phyloP scores from a whole-genome alignment of 2,113 vertebrate species.

The Petromus typicus region DNA sequence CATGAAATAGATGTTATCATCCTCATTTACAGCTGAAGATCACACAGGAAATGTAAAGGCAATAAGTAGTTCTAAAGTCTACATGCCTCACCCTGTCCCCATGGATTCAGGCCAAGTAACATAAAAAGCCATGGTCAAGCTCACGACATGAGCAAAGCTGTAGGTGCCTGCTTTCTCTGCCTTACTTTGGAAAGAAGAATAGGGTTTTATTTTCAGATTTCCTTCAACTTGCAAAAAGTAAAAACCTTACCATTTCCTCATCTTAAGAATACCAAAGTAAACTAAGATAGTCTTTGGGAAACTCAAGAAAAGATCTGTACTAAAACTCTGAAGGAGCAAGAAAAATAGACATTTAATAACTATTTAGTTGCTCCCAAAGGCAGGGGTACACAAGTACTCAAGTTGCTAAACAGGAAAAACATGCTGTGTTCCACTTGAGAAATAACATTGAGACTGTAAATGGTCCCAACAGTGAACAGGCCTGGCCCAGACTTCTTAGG shows the following conservation, averaged over 20 bases:
- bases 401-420: neutral
- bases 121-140: neutral
- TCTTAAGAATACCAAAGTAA: conserved; percentile 13
- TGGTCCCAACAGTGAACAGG: neutral
- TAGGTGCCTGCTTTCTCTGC: neutral
- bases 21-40: conserved; percentile 6
- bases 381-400: neutral
- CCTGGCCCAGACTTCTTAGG: neutral
- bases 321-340: neutral
- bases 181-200: neutral
- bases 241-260: neutral
- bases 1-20: neutral
- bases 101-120: conserved; percentile 21
- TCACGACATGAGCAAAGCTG: neutral
- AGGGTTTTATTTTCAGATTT: conserved; percentile 27
- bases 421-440: neutral
- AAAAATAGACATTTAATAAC: neutral
- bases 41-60: neutral
- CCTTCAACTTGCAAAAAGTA: conserved; percentile 34
- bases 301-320: neutral
- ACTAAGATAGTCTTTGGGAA: neutral
- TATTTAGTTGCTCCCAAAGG: neutral
- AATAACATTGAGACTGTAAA: neutral
- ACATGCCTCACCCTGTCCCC: neutral
- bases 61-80: conserved; percentile 4